Evolutionary conservation across 2,113 vertebrate species (phyloP).

Genomic region (Neolamprologus caudopunctatus): DNA sequence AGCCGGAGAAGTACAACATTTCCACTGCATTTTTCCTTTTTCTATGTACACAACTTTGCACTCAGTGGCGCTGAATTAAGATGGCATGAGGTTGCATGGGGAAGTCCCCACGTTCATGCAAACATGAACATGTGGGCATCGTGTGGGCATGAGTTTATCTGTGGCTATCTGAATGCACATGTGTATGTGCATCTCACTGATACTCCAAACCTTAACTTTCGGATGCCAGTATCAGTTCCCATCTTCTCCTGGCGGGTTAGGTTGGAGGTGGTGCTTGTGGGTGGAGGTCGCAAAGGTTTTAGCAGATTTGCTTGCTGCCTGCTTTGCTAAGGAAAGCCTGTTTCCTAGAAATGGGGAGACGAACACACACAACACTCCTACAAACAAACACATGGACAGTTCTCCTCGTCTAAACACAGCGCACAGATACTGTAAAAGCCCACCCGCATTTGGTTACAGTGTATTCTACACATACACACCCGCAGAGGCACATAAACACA

Average conservation of each 20-base stretch:
- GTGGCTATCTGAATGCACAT: neutral
- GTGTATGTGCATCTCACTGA: neutral
- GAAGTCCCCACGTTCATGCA: slow-evolving; percentile 55
- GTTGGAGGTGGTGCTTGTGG: slow-evolving; percentile 31
- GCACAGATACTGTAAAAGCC: slow-evolving; percentile 3
- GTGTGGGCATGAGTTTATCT: neutral
- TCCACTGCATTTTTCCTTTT: slow-evolving; percentile 9
- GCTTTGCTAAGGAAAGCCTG: slow-evolving; percentile 51
- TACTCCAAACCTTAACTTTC: slow-evolving; percentile 37
- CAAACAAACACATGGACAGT: slow-evolving; percentile 29
- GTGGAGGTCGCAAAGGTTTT: slow-evolving; percentile 43
- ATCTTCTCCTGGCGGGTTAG: slow-evolving; percentile 34
- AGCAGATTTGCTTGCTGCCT: slow-evolving; percentile 22
- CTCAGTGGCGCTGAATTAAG: slow-evolving; percentile 30
- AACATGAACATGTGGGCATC: slow-evolving; percentile 18
- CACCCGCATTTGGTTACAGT: slow-evolving; percentile 33
- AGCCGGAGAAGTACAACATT: slow-evolving; percentile 22
- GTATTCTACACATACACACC: neutral
- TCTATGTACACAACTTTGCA: neutral
- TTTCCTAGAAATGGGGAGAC: slow-evolving; percentile 47
- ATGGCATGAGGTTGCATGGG: slow-evolving; percentile 46
- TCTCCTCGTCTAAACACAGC: slow-evolving; percentile 18
- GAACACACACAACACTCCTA: slow-evolving; percentile 3
- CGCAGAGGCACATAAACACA: neutral
- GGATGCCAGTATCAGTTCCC: slow-evolving; percentile 47